phyloP scores from a whole-genome alignment of 2,113 vertebrate genomes.

The Xiphias gladius region DNA sequence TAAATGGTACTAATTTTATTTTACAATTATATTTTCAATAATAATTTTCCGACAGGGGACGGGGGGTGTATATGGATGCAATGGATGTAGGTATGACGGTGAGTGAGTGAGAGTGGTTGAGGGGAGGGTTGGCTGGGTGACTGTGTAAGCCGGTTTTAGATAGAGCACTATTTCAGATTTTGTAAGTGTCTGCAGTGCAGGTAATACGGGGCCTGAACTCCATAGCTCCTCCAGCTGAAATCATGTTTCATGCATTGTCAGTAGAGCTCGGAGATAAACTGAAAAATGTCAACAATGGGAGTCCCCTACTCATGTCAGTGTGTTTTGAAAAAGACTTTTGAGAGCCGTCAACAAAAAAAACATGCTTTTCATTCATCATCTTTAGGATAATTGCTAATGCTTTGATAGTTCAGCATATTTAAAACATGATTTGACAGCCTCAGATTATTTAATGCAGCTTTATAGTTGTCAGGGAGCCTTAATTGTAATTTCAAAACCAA shows the following conservation, averaged over 20 bases:
- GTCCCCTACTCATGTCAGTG: background rate
- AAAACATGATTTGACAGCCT: background rate
- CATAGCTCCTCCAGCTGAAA: constrained; percentile 33
- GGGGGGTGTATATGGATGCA: constrained; percentile 41
- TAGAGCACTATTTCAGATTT: constrained; percentile 47
- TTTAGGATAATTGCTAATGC: background rate
- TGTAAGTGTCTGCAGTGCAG: constrained; percentile 54
- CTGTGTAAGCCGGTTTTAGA: constrained; percentile 59
- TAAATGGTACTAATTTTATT: background rate
- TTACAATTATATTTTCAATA: no score
- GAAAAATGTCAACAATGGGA: background rate
- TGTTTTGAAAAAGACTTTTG: background rate
- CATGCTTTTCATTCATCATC: background rate
- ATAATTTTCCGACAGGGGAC: constrained; percentile 11
- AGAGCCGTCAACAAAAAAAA: background rate
- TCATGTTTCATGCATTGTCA: constrained; percentile 34
- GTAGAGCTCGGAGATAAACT: background rate
- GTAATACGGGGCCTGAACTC: constrained; percentile 45
- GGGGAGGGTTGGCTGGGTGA: constrained; percentile 51
- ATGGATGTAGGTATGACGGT: constrained; percentile 39
- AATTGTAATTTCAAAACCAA: no score
- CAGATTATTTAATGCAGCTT: no score
- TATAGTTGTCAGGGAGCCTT: no score
- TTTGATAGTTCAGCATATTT: background rate
- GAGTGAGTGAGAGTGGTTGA: constrained; percentile 52